phyloP scores from a whole-genome alignment of 2,797 vertebrate genomes.

The Pipistrellus kuhlii region DNA sequence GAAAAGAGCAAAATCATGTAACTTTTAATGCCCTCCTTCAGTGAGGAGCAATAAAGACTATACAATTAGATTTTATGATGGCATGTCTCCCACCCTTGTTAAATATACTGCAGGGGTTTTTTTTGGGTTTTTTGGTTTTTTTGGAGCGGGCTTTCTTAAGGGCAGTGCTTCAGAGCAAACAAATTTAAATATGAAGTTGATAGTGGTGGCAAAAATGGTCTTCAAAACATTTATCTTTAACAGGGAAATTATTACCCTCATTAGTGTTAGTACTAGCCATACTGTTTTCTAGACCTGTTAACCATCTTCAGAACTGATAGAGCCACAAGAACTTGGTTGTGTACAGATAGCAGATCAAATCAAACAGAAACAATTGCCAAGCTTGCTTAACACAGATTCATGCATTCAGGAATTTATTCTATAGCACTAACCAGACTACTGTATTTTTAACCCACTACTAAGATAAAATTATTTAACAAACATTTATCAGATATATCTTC shows the following conservation, averaged over 20 bases:
- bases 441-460: not conserved
- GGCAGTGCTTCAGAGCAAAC: not conserved
- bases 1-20: not conserved
- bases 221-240: conserved; percentile 43
- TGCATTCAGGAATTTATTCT: not conserved
- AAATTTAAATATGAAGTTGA: not conserved
- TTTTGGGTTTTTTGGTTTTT: too few relatives aligned
- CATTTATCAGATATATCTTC: not conserved
- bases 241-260: not conserved
- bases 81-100: not conserved
- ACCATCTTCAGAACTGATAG: not conserved
- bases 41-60: not conserved
- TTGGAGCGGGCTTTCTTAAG: not conserved
- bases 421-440: not conserved
- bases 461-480: not conserved
- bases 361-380: not conserved
- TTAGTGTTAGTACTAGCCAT: not conserved
- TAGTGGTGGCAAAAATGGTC: not conserved
- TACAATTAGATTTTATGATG: conserved; percentile 36
- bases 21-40: not conserved
- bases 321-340: not conserved
- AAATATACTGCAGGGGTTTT: not conserved
- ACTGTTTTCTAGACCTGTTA: not conserved
- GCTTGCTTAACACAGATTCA: not conserved
- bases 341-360: not conserved